phyloP scores from a whole-genome alignment of 2,113 vertebrate genomes.

The Podocnemis expansa region DNA sequence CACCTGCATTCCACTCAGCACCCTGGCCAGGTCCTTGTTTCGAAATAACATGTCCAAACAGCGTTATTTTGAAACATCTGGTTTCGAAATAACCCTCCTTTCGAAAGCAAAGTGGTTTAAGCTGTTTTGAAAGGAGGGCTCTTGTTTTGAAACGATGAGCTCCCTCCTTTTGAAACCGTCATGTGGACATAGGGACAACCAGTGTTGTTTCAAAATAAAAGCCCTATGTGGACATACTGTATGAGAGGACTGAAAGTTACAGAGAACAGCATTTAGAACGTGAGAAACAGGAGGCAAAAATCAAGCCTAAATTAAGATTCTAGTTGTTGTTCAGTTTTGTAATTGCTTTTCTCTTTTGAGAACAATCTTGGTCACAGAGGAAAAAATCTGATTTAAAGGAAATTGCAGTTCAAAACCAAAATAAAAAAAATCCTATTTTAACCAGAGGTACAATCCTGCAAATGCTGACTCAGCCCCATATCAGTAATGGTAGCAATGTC shows the following conservation, averaged over 20 bases:
- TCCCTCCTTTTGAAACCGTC: no score
- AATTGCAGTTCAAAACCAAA: not conserved
- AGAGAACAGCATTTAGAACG: not conserved
- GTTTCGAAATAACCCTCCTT: no score
- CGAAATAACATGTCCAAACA: no score
- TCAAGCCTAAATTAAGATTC: not conserved
- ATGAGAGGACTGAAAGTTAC: not conserved
- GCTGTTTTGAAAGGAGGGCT: no score
- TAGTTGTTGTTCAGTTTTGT: not conserved
- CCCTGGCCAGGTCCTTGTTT: no score
- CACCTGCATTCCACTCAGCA: no score
- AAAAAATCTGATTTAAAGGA: not conserved
- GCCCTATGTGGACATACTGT: no score
- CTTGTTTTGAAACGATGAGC: no score
- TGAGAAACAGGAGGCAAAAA: not conserved
- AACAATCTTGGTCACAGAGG: not conserved
- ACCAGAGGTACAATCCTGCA: not conserved
- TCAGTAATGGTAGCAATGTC: not conserved
- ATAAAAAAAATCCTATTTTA: not conserved
- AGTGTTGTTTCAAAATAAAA: no score
- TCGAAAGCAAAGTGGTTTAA: no score
- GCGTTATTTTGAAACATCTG: no score
- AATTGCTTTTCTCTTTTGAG: not conserved
- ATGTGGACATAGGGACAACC: no score
- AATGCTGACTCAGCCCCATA: not conserved